Conservation (phyloP, 2,888 invertebrate species). For the Acrobeloides nanus region DNA sequence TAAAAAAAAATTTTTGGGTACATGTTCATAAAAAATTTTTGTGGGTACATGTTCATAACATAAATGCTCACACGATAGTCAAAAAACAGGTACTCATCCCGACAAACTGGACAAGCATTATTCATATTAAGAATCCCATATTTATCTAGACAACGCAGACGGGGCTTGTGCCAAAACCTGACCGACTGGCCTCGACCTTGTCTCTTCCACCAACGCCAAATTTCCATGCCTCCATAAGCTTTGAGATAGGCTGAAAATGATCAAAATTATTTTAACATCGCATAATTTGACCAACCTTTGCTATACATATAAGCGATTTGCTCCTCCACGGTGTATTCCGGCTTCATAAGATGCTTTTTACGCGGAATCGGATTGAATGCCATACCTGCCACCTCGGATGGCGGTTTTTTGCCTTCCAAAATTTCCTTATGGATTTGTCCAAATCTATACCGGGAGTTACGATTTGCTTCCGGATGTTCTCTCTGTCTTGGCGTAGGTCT, state of each 20-base stretch:
- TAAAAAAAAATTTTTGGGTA: background rate
- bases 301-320: conserved; percentile 50
- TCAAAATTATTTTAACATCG: conserved; percentile 6
- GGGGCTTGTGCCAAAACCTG: conserved; percentile 46
- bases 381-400: background rate
- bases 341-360: conserved; percentile 49
- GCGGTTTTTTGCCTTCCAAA: background rate
- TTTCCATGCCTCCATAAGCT: too few species aligned
- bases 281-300: conserved; percentile 26
- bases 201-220: too few species aligned
- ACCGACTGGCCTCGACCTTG: too few species aligned
- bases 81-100: conserved; percentile 52
- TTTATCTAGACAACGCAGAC: conserved; percentile 49
- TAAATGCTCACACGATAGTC: conserved; percentile 36
- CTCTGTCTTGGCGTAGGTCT: background rate
- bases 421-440: too few species aligned
- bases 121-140: conserved; percentile 47
- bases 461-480: background rate
- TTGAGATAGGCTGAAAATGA: too few species aligned
- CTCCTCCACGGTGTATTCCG: conserved; percentile 42
- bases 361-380: conserved; percentile 47
- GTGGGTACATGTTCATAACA: background rate
- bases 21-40: background rate
- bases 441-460: too few species aligned
- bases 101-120: conserved; percentile 49